phyloP scores from a whole-genome alignment of 2,797 vertebrate genomes.

The Synanceia verrucosa region DNA sequence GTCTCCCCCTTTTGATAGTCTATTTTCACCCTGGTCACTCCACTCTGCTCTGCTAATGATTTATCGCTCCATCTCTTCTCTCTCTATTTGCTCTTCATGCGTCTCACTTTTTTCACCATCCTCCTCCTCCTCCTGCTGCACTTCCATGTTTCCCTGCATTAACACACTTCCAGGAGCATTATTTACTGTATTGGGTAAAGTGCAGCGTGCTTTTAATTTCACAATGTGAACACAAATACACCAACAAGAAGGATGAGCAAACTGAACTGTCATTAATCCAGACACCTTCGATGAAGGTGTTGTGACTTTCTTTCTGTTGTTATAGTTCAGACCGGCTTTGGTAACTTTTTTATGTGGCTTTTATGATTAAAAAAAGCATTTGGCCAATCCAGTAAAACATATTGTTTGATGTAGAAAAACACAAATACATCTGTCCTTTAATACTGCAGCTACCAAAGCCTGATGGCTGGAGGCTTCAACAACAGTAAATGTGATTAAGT shows the following conservation, averaged over 20 bases:
- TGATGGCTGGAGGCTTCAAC: not conserved
- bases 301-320: not conserved
- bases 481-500: not conserved
- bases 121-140: conserved; percentile 9
- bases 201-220: conserved; percentile 29
- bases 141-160: conserved; percentile 8
- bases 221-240: not conserved
- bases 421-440: conserved; percentile 17
- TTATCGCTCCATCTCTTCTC: conserved; percentile 43
- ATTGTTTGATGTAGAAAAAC: conserved; percentile 1
- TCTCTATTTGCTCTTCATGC: conserved; percentile 17
- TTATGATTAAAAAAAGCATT: not conserved
- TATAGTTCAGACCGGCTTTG: not conserved
- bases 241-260: not conserved
- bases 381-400: conserved; percentile 3
- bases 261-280: conserved; percentile 13
- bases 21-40: conserved; percentile 27
- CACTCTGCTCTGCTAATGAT: conserved; percentile 37
- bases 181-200: conserved; percentile 15
- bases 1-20: conserved; percentile 19
- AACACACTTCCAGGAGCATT: not conserved
- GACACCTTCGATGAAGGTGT: not conserved
- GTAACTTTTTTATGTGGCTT: too few relatives aligned
- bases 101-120: conserved; percentile 19
- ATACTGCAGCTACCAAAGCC: conserved; percentile 13